phyloP scores from a whole-genome alignment of 2,888 invertebrate species.

The Pristionchus mayeri region DNA sequence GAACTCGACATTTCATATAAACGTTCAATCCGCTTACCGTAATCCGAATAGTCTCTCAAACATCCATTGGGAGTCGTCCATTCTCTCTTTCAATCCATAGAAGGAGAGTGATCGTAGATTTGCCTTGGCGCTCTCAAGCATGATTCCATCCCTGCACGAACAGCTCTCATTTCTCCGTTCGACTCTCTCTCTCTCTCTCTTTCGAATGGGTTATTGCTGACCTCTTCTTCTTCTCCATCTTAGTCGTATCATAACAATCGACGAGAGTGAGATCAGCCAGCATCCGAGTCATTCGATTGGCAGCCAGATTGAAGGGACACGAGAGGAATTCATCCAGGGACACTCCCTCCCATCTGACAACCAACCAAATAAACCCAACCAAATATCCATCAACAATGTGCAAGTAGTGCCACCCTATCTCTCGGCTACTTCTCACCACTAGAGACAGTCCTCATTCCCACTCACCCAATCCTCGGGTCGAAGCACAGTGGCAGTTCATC shows the following conservation, averaged over 20 bases:
- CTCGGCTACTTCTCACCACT: background rate
- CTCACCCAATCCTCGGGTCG: constrained; percentile 69
- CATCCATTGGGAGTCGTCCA: constrained; percentile 82
- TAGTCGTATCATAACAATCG: constrained; percentile 85
- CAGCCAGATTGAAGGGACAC: constrained; percentile 93
- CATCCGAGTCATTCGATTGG: constrained; percentile 97
- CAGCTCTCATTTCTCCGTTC: background rate
- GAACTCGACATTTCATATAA: constrained; percentile 78
- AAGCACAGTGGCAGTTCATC: constrained; percentile 85
- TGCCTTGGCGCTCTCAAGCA: constrained; percentile 94
- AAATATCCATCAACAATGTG: no score
- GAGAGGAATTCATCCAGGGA: constrained; percentile 90
- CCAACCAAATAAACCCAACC: background rate
- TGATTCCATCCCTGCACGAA: constrained; percentile 82
- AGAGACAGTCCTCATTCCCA: background rate
- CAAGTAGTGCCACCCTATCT: background rate
- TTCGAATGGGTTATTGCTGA: background rate
- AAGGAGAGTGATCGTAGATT: constrained; percentile 94
- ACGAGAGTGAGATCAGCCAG: constrained; percentile 93
- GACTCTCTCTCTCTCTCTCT: background rate
- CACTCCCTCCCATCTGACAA: constrained; percentile 83
- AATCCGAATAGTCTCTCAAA: constrained; percentile 95
- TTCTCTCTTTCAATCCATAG: constrained; percentile 95
- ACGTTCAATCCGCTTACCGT: constrained; percentile 71
- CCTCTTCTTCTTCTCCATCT: constrained; percentile 55